Percentiles rank a stretch among this genome's conserved stretches.
Conservation (phyloP, 2,797 vertebrate genomes). For the Myiotriccus ornatus region DNA sequence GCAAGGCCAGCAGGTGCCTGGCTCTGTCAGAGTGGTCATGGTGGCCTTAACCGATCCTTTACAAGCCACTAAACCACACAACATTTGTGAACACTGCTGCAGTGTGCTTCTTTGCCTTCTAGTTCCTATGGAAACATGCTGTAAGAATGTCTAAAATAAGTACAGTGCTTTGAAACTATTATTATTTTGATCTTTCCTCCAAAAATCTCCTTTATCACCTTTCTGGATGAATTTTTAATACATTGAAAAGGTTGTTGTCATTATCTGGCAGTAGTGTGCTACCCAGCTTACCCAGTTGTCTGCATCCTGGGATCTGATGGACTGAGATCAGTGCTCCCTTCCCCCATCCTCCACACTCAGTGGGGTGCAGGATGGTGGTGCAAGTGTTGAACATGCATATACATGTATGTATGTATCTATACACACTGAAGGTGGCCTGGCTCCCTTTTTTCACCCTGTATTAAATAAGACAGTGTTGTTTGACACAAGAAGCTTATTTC, state of each 20-base stretch:
- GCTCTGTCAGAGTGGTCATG: neutral
- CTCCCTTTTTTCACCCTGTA: neutral
- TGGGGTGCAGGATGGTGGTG: neutral
- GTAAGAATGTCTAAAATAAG: conserved; percentile 57
- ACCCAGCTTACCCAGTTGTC: neutral
- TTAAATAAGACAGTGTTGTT: neutral
- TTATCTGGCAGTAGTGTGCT: neutral
- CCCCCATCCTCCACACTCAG: neutral
- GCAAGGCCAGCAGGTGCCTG: neutral
- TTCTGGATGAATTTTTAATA: neutral
- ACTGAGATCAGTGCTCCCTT: neutral
- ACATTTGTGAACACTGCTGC: conserved; percentile 27
- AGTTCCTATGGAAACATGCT: conserved; percentile 69
- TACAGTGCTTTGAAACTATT: conserved; percentile 45
- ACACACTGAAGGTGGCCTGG: neutral
- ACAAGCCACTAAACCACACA: neutral
- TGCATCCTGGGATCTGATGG: neutral
- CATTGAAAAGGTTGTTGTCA: neutral
- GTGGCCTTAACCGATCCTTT: neutral
- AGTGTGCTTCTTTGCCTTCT: conserved; percentile 5
- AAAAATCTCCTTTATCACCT: neutral
- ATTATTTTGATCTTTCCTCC: conserved; percentile 33
- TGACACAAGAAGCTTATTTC: neutral
- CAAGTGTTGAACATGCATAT: neutral
- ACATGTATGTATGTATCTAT: rapidly evolving